Evolutionary conservation across 2,113 vertebrate species (phyloP), one percentile per base, ranked within the genome.

Genomic region (Cephalopterus ornatus): DNA sequence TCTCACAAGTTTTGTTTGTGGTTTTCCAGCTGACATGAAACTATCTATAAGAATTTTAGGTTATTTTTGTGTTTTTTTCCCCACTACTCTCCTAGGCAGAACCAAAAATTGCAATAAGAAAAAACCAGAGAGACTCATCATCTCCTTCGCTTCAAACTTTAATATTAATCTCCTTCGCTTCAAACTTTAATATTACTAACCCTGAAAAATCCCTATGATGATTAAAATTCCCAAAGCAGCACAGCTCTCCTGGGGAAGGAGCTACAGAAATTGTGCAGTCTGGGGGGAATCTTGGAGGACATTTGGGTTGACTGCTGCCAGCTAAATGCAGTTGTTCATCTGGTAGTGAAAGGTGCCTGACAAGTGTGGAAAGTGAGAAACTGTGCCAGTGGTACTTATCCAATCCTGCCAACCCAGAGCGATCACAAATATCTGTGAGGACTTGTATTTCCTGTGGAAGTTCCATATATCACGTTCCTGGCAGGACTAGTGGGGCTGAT

Each of bases 201-300:
- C 9, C 50, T 79, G 50, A 88, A 87, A 93, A 90, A 47, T 72
- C 55, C 30, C 50, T 27, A 0, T 62, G 32, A 8, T 68, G 14
- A 44, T 27, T 86, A 24, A 12, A 93, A 83, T 47, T 55, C 30
- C 33, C 21, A 86, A 39, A 89, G 32, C 28, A 86, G 15, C 32
- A 27, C 22, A 39, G 37, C 2, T 65, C 12, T 85, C 13, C 50
- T 47, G 35, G 8, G 21, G 7, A 49, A 90, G 37, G 18, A 88
- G 27, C 42, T 63, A 67, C 55, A 66, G 24, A 93, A 74, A 66
- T 39, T 27, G 18, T 32, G 15, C 58, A 55, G 23, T 15, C 2
- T 88, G 8, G 6, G 23, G 55, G 15, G 0, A 0, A 46, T 30
- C 2, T 4, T 85, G 61, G 18, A 71, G 26, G 22, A 46, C 42